Evolutionary conservation across 2,113 vertebrate genomes (phyloP).

Genomic region (Xyliphius kryptos): DNA sequence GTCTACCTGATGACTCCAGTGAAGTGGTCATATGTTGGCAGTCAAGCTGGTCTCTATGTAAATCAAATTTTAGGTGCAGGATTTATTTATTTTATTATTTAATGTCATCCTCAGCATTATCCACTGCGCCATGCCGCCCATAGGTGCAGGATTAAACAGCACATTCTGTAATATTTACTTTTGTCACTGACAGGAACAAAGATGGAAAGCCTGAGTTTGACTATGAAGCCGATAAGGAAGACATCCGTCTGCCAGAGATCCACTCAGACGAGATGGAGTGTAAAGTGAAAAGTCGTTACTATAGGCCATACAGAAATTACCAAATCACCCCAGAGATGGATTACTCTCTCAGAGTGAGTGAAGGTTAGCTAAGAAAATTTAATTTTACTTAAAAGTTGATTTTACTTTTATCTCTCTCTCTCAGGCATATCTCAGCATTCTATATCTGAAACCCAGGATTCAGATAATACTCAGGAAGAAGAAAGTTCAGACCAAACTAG

Average conservation of each 20-base stretch:
- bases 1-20: no score
- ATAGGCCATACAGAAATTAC: constrained; percentile 47
- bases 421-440: constrained; percentile 72
- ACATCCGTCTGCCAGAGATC: constrained; percentile 69
- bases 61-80: no score
- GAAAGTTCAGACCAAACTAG: constrained; percentile 68
- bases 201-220: constrained; percentile 74
- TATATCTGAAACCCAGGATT: constrained; percentile 74
- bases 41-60: no score
- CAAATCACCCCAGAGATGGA: constrained; percentile 64
- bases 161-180: no score
- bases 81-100: no score
- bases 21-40: no score
- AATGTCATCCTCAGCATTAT: no score
- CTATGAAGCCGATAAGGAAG: constrained; percentile 64
- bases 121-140: no score
- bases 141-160: no score
- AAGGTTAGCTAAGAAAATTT: not conserved
- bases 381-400: no score
- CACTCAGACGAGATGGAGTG: constrained; percentile 50
- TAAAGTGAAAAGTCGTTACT: constrained; percentile 46
- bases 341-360: constrained; percentile 74
- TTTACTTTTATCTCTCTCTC: constrained; percentile 14
- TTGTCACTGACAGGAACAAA: constrained; percentile 73
- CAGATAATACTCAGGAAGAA: constrained; percentile 71